phyloP scores from a whole-genome alignment of 2,797 vertebrate genomes.

The Bradypodion ventrale region DNA sequence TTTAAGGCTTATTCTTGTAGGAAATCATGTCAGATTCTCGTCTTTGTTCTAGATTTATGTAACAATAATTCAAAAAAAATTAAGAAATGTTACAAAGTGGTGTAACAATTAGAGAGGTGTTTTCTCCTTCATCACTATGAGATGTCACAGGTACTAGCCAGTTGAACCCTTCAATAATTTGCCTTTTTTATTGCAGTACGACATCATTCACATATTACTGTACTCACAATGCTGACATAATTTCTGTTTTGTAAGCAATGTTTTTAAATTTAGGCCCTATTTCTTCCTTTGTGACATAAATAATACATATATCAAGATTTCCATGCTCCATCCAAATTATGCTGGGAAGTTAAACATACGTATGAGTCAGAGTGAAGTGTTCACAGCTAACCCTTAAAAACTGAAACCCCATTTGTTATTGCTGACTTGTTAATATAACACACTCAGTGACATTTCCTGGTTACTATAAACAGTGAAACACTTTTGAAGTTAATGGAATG shows the following conservation, averaged over 20 bases:
- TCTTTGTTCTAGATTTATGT: background rate
- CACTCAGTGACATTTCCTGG: conserved; percentile 67
- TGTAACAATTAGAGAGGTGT: background rate
- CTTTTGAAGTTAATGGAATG: conserved; percentile 66
- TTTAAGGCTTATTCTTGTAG: background rate
- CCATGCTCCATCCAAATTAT: conserved; percentile 24
- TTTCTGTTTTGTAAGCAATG: conserved; percentile 6
- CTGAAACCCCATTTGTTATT: conserved; percentile 58
- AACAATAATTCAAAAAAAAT: background rate
- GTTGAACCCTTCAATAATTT: background rate
- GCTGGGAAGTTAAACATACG: conserved; percentile 39
- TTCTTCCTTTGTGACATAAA: conserved; percentile 28
- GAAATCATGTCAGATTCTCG: no score
- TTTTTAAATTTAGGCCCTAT: background rate
- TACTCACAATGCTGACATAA: background rate
- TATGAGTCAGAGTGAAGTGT: conserved; percentile 33
- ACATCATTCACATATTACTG: background rate
- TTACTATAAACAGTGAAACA: conserved; percentile 66
- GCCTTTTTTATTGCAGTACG: background rate
- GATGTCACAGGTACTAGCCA: background rate
- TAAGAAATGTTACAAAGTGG: background rate
- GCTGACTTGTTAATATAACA: conserved; percentile 64
- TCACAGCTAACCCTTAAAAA: conserved; percentile 53
- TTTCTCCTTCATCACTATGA: background rate
- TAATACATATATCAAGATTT: background rate